A percentile compares a stretch with the other conserved stretches of the same genome.
These are phyloP conservation scores for Pherbina coryleti DNA, from an alignment of 2,888 invertebrate species.

Conservation along the genomic window DNA sequence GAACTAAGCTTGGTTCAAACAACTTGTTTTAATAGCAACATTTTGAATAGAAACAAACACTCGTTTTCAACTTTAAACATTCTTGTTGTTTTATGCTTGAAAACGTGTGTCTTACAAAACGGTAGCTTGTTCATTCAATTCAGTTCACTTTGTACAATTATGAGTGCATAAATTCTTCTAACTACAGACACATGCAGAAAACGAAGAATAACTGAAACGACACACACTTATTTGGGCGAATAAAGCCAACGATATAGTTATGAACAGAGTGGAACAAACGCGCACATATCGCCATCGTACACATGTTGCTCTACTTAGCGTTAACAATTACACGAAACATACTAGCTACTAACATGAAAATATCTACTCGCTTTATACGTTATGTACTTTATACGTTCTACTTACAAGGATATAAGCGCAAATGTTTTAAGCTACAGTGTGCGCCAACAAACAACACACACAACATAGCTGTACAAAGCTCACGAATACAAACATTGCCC, in stretches of 20 bases:
- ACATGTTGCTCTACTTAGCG: neutral
- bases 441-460: too few species aligned
- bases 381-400: too few species aligned
- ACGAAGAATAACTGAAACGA: neutral
- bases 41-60: too few species aligned
- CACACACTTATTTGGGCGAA: neutral
- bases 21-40: too few species aligned
- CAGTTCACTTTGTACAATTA: conserved; percentile 2
- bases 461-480: too few species aligned
- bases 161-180: neutral
- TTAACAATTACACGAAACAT: conserved; percentile 2
- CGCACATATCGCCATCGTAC: neutral
- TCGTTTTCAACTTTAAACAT: too few species aligned
- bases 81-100: neutral
- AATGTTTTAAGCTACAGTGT: too few species aligned
- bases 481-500: neutral
- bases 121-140: conserved; percentile 15
- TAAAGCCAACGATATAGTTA: neutral
- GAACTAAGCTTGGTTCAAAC: too few species aligned
- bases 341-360: neutral
- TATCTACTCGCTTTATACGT: neutral
- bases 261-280: neutral
- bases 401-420: too few species aligned
- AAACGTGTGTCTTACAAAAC: neutral
- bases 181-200: neutral